Conservation (phyloP, 2,797 vertebrate genomes). For the Myotis vivesi region DNA sequence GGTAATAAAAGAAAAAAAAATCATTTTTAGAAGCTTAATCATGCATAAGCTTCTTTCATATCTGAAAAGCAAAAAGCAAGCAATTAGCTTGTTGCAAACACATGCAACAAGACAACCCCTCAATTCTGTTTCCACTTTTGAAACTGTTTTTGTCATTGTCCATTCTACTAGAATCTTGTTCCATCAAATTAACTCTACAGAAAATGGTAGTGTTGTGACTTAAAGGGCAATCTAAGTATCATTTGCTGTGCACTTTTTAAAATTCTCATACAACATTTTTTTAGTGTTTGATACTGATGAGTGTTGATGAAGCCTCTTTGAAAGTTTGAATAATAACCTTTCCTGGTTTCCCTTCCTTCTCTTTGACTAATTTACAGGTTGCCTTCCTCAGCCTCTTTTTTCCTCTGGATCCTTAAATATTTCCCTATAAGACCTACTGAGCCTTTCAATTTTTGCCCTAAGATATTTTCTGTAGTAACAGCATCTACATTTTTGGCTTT, state of each 20-base stretch:
- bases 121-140: not conserved
- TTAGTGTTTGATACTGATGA: not conserved
- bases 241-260: not conserved
- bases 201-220: not conserved
- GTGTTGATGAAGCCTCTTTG: not conserved
- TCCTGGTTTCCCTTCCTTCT: not conserved
- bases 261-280: not conserved
- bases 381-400: not conserved
- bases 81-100: not conserved
- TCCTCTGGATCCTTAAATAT: not conserved
- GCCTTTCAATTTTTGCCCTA: not conserved
- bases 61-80: not conserved
- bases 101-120: not conserved
- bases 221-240: conserved; percentile 2
- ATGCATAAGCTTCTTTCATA: not conserved
- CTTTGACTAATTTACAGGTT: not conserved
- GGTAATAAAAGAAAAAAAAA: not conserved
- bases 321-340: not conserved
- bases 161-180: not conserved
- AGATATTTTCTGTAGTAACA: not conserved
- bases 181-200: not conserved
- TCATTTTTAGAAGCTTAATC: not conserved
- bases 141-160: not conserved
- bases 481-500: not conserved
- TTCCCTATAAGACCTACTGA: not conserved